Percentiles rank a stretch among this genome's conserved stretches.
Evolutionary conservation across 23 tunicate species (phyloP).

Genomic region (Trididemnum nubilum): DNA sequence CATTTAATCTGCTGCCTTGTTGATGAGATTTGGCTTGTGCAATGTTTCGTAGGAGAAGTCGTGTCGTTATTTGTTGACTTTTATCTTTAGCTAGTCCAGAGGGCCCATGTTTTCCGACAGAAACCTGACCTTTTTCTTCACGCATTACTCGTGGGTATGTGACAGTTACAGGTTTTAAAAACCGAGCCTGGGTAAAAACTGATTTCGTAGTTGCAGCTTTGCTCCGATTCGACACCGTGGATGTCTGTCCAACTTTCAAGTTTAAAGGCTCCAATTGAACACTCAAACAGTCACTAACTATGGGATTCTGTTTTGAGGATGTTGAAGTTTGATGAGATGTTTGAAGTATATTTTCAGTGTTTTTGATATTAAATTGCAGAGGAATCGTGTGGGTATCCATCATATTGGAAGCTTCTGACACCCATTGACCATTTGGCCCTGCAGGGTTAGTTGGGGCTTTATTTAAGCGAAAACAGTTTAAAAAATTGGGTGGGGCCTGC

Average conservation of each 20-base stretch:
- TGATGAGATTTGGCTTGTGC: not conserved
- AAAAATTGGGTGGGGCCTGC: slow-evolving; percentile 49
- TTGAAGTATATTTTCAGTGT: not conserved
- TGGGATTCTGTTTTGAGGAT: not conserved
- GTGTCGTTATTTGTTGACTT: not conserved
- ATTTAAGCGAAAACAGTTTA: slow-evolving; percentile 43
- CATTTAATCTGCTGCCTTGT: not conserved
- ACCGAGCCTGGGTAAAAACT: not conserved
- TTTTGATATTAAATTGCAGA: too few species aligned
- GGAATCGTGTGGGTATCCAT: not conserved
- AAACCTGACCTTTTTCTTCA: not conserved
- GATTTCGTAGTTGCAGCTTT: not conserved
- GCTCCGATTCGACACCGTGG: slow-evolving; percentile 39
- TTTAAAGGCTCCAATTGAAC: slow-evolving; percentile 77
- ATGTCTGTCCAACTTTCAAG: slow-evolving; percentile 71
- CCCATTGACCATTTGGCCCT: not conserved
- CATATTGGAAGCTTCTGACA: not conserved
- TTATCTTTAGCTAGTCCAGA: not conserved
- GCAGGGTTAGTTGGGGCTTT: not conserved
- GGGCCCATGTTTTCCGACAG: not conserved
- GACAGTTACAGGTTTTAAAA: not conserved
- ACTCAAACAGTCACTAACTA: not conserved
- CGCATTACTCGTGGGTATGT: not conserved
- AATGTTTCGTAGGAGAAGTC: not conserved
- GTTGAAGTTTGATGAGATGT: not conserved